phyloP scores from a whole-genome alignment of 1,140 invertebrate species.

The Pseudomyrmex cubaensis region DNA sequence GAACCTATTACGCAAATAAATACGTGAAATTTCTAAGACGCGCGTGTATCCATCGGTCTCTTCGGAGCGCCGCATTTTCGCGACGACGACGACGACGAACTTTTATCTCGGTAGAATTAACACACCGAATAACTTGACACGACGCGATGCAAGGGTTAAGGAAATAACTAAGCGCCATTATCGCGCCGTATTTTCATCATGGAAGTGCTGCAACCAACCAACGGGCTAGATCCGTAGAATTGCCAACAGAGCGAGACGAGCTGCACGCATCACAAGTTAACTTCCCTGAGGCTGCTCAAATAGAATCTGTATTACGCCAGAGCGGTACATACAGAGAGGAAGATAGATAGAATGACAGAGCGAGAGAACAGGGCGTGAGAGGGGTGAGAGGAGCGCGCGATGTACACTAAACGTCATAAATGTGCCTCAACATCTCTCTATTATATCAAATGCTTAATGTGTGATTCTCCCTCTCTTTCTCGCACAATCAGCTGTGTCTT shows the following conservation, averaged over 20 bases:
- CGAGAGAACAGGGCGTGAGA: conserved; percentile 24
- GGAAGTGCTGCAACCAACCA: conserved; percentile 54
- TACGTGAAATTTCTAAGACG: no score
- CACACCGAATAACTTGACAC: conserved; percentile 18
- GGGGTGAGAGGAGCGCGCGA: conserved; percentile 27
- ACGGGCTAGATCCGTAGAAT: conserved; percentile 69
- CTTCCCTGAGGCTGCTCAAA: conserved; percentile 84
- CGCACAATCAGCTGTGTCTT: no score
- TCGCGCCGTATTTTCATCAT: conserved; percentile 66
- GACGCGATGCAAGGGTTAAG: conserved; percentile 29
- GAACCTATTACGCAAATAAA: no score
- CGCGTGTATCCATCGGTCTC: neutral
- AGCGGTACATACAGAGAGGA: conserved; percentile 77
- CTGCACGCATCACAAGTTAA: conserved; percentile 84
- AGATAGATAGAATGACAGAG: conserved; percentile 53
- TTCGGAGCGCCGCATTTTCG: neutral
- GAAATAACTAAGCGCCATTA: conserved; percentile 54
- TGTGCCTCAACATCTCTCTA: neutral
- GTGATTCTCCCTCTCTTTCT: no score
- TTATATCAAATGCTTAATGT: neutral
- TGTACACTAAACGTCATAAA: conserved; percentile 49
- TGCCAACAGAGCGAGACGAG: conserved; percentile 72
- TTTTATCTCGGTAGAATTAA: neutral
- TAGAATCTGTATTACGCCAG: conserved; percentile 83
- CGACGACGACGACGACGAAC: neutral